phyloP scores from a whole-genome alignment of 2,797 vertebrate species.

The Serranus cabrilla region DNA sequence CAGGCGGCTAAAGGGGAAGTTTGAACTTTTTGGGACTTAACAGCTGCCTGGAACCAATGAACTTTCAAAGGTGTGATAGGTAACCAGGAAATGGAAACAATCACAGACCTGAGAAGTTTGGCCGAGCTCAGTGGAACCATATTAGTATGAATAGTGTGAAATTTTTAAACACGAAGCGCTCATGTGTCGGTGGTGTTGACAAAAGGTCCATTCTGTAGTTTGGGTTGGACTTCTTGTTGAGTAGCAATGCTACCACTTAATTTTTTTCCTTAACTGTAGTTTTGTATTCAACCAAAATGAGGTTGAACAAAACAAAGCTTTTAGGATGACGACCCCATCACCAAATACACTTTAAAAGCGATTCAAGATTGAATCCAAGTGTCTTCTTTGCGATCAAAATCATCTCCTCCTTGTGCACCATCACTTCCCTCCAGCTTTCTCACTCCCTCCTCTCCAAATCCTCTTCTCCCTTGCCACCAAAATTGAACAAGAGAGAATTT shows the following conservation, averaged over 20 bases:
- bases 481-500: constrained; percentile 29
- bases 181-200: too few relatives aligned
- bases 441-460: constrained; percentile 2
- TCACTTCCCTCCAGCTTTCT: neutral
- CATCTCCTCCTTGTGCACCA: neutral
- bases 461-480: constrained; percentile 15
- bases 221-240: too few relatives aligned
- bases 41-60: neutral
- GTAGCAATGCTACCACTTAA: too few relatives aligned
- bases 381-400: neutral
- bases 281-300: too few relatives aligned
- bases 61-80: too few relatives aligned
- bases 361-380: neutral
- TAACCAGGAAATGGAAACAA: too few relatives aligned
- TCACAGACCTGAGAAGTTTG: too few relatives aligned
- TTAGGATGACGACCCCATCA: neutral
- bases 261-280: too few relatives aligned
- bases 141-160: too few relatives aligned
- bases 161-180: too few relatives aligned
- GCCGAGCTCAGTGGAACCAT: too few relatives aligned
- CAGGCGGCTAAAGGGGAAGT: neutral
- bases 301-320: neutral
- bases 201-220: too few relatives aligned
- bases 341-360: neutral
- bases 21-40: neutral